Conservation (phyloP, 2,113 vertebrate species). For the Hystrix cristata region DNA sequence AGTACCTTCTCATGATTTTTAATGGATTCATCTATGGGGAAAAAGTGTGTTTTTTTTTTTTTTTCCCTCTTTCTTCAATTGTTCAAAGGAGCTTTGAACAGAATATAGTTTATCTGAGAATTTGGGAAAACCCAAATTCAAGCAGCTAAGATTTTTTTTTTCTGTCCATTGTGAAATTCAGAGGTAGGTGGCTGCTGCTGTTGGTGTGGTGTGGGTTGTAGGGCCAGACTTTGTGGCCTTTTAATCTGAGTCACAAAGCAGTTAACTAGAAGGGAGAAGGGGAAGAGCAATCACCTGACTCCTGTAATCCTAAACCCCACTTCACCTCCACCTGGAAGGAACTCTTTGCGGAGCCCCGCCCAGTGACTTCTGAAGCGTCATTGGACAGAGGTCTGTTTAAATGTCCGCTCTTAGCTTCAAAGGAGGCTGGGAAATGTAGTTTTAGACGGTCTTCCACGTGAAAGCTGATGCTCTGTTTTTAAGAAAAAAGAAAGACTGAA, state of each 20-base stretch:
- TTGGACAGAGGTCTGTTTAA: not conserved
- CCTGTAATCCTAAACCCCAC: no score
- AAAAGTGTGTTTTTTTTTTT: not conserved
- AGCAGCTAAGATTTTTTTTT: not conserved
- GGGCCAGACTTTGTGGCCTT: not conserved
- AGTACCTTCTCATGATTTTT: not conserved
- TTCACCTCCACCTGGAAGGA: not conserved
- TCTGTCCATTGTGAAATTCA: not conserved
- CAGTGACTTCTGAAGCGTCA: not conserved
- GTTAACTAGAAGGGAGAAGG: not conserved
- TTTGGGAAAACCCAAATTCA: not conserved
- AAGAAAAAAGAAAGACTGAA: not conserved
- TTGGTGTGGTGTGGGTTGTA: not conserved
- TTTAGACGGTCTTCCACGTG: not conserved
- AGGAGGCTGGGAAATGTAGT: constrained; percentile 41
- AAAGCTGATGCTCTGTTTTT: not conserved
- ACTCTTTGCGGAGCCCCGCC: not conserved
- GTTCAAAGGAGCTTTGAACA: constrained; percentile 23
- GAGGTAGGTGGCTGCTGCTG: not conserved
- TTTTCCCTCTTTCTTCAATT: not conserved
- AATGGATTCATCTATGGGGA: not conserved
- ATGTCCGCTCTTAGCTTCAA: not conserved
- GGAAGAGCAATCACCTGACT: not conserved
- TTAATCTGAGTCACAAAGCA: not conserved
- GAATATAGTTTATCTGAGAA: not conserved